Evolutionary conservation across 2,797 vertebrate species (phyloP), one percentile per base, ranked within the genome.

Genomic region (Tragopan temminckii): DNA sequence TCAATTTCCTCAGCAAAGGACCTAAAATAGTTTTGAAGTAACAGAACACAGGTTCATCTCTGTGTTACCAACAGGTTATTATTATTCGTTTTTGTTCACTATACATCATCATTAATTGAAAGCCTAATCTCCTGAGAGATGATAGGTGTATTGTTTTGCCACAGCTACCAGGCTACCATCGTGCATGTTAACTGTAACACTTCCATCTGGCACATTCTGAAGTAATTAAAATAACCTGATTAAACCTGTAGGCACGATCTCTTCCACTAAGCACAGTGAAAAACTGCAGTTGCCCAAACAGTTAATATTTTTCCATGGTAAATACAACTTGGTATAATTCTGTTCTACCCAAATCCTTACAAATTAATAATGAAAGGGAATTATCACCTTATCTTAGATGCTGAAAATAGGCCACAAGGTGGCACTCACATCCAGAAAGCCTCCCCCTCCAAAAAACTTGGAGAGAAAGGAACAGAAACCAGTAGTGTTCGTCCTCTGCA

Each of bases 401-500:
- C 55, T 50, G 2, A 13, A 13, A 43, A 25, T 0, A 5, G 31
- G 72, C 97, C 97, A 97, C 97, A 91, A 97, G 97, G 81, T 97
- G 97, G 97, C 96, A 90, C 81, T 94, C 77, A 87, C 81, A 76
- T 53, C 58, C 66, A 87, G 58, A 88, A 68, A 90, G 83, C 66
- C 27, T 85, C 17, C 33, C 55, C 52, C 29, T n/a, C n/a, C 52
- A 13, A 75, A 36, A 29, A 23, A 14, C 35, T 86, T 42, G 8
- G 7, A 16, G 16, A 77, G 58, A 75, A 82, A 80, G 50, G 20
- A 63, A 43, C 33, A 59, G 59, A 87, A 89, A 58, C 12, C 11
- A 64, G 64, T 46, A 61, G 21, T 31, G 5, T 70, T n/a, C 17
- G 53, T 80, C 35, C 84, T 25, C 80, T 48, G 83, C 57, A 48